Percentiles rank a stretch among this genome's conserved stretches.
Evolutionary conservation across 2,797 vertebrate species (phyloP).

Genomic region (Aplochiton taeniatus): DNA sequence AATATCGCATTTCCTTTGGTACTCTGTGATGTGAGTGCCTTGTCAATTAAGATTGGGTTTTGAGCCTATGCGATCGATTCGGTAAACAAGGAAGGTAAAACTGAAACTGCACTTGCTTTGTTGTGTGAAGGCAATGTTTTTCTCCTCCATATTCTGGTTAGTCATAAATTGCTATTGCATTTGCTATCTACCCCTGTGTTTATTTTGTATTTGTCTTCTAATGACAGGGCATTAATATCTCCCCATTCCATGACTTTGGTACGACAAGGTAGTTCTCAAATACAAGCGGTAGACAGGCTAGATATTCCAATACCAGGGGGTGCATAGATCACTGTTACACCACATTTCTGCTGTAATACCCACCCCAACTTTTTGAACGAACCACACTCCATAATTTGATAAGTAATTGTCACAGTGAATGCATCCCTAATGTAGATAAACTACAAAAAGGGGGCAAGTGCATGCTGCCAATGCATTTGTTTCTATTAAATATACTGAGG

Average conservation of each 20-base stretch:
- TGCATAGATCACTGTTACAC: no score
- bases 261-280: not conserved
- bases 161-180: constrained; percentile 29
- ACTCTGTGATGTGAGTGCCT: not conserved
- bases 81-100: not conserved
- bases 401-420: no score
- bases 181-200: not conserved
- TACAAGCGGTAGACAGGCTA: not conserved
- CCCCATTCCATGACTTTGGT: not conserved
- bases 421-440: constrained; percentile 9
- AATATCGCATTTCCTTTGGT: not conserved
- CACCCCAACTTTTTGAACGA: not conserved
- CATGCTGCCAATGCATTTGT: not conserved
- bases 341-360: no score
- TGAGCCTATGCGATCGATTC: constrained; percentile 16
- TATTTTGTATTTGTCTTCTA: constrained; percentile 11
- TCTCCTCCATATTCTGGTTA: not conserved
- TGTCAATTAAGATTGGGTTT: no score
- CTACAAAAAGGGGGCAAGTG: not conserved
- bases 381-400: not conserved
- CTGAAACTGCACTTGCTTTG: not conserved
- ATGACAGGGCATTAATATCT: constrained; percentile 9
- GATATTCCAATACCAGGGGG: no score
- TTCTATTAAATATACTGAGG: not conserved
- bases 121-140: constrained; percentile 14